Evolutionary conservation across 1,140 invertebrate genomes (phyloP), one percentile per base, ranked within the genome.

Genomic region (Phocides pigmalion): DNA sequence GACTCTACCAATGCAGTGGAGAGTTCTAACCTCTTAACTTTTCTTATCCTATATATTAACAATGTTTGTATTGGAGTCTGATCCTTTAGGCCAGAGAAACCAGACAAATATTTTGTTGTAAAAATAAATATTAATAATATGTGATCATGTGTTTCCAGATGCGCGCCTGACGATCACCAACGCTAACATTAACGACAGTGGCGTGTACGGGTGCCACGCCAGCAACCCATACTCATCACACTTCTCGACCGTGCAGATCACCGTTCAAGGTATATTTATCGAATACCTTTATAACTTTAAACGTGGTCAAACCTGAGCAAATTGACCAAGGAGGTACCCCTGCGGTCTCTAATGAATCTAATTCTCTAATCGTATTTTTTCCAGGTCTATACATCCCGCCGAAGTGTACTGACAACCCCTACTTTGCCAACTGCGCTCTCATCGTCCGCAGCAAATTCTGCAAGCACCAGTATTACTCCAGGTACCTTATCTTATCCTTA

Each of bases 391-490:
- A 95, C 70, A 94, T 98, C 16, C 94, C 96, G 74, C 93, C 95
- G 3, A 94, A 94, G 63, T 98, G 97, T 76, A 95, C 95, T 19
- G 97, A 98, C 86, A 97, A 96, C 84, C 93, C 94, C n/a, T 97
- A 94, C 92, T 97, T 97, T 80, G 97, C 97, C 35, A 97, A 98
- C 78, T 99, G 98, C 85, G 90, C 93, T 11, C 92, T 98, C 22
- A 98, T 99, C 61, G 96, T 98, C 0, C 90, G 93, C 73, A 96
- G 94, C 9, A 93, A 94, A 19, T 97, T 96, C 82, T 99, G 98
- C 83, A 92, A 93, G 5, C 97, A 98, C 84, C 93, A 94, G 68
- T 98, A 97, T 86, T 99, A 98, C 83, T 96, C 95, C n/a, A 94
- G 37, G 76, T 78, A 73, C n/a, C 5, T 8, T 28, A 3, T 22